These are phyloP conservation scores for Plestiodon gilberti DNA, from an alignment of 2,113 vertebrate species.

Conservation along the genomic window DNA sequence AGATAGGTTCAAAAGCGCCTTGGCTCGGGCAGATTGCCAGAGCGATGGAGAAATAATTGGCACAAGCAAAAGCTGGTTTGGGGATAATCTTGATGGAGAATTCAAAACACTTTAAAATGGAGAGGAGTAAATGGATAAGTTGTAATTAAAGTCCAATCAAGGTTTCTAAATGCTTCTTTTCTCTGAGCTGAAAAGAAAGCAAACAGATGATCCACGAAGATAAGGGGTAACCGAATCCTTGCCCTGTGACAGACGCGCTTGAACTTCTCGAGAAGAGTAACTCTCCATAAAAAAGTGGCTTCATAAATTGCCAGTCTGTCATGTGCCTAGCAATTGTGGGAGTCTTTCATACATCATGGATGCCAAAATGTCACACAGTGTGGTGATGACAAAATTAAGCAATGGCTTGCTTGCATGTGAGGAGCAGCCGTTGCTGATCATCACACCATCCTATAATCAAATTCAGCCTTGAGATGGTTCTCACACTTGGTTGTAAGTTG, in stretches of 20 bases:
- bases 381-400: neutral
- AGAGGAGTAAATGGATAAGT: conserved; percentile 42
- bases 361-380: neutral
- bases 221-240: conserved; percentile 18
- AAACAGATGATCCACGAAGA: conserved; percentile 20
- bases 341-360: neutral
- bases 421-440: neutral
- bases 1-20: neutral
- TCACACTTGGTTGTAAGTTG: too few relatives aligned
- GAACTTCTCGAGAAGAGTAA: neutral
- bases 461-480: too few relatives aligned
- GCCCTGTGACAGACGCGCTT: neutral
- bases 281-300: too few relatives aligned
- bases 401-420: neutral
- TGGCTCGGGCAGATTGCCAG: conserved; percentile 15
- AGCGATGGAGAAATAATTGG: neutral
- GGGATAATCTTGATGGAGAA: conserved; percentile 12
- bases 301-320: neutral
- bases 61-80: neutral
- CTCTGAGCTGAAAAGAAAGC: conserved; percentile 14
- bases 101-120: conserved; percentile 15
- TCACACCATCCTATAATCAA: neutral
- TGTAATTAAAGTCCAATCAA: conserved; percentile 43
- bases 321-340: neutral
- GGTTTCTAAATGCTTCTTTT: conserved; percentile 13